Evolutionary conservation across 2,113 vertebrate species (phyloP).

Genomic region (Apistogramma diplotaenia): DNA sequence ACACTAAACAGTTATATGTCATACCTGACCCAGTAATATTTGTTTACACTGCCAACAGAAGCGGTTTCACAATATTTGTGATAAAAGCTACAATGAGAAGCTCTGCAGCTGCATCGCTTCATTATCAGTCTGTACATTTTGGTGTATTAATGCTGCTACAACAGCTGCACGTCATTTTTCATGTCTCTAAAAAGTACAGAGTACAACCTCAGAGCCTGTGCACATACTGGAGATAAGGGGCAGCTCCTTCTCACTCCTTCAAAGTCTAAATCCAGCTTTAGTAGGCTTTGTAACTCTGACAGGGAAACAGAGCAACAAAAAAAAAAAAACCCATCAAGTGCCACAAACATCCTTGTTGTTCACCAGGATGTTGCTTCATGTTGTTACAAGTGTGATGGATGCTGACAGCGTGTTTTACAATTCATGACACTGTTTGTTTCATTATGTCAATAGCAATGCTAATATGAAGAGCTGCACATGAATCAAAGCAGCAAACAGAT

Average conservation of each 20-base stretch:
- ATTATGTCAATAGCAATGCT: slow-evolving; percentile 3
- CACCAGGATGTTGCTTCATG: background rate
- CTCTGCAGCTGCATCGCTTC: background rate
- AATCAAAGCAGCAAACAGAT: background rate
- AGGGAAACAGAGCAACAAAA: background rate
- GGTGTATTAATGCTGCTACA: background rate
- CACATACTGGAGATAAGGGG: background rate
- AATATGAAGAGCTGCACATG: background rate
- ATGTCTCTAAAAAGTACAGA: background rate
- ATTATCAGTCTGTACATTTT: background rate
- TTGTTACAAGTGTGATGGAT: background rate
- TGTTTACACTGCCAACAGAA: background rate
- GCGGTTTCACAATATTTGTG: background rate
- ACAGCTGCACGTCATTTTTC: background rate
- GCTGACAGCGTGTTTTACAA: background rate
- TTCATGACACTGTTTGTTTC: slow-evolving; percentile 11
- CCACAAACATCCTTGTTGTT: background rate
- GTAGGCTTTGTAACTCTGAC: background rate
- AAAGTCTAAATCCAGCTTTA: background rate
- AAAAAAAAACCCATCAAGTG: background rate
- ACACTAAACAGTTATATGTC: background rate
- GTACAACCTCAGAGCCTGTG: background rate
- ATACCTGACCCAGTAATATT: background rate
- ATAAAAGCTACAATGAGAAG: background rate
- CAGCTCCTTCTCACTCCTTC: background rate